Base-by-base conservation (phyloP, 1,140 invertebrate species). In the Eupristina koningsbergeri region DNA sequence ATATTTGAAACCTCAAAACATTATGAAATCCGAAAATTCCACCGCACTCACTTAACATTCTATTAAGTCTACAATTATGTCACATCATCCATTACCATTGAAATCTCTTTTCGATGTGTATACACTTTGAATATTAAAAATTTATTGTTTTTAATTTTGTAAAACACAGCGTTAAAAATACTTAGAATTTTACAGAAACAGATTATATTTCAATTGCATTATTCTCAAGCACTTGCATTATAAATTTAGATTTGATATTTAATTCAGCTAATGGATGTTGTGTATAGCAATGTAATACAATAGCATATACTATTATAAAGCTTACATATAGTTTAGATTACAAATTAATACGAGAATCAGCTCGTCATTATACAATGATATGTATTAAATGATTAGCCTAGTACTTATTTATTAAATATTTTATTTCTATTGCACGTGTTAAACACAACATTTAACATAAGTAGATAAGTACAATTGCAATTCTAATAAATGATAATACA, bases 281-380 rank as follows among this genome's bases (percentile, higher is more conserved):
- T 5, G 15, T 36, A 26, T 0, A 19, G 22, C 39, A 77, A 61
- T 39, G 47, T 77, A 77, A 77, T 77, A 39, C 19, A 77, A 77
- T 61, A 58, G 50, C 15, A 53, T 39, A 34, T 9, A 29, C 15
- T 31, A 31, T 19, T 45, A 1, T 73, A 29, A 7, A 22, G 2
- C 41, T 9, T 73, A n/a, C n/a, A n/a, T n/a, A n/a, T n/a, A n/a
- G n/a, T n/a, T 1, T 73, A 73, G 69, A 73, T 73, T 73, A 73
- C 7, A 73, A 45, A 73, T 45, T 73, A 73, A 45, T 73, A 47
- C 26, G 67, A 73, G 69, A 47, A 73, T 45, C 26, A 73, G 22
- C 45, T 45, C 26, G 41, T 41, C 41, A 47, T 34, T 53, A 53
- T 31, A n/a, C 73, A 75, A 50, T 53, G 36, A 50, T 50, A 34